These are phyloP conservation scores for Apocrypta bakeri DNA, from an alignment of 1,140 invertebrate species.

Conservation along the genomic window DNA sequence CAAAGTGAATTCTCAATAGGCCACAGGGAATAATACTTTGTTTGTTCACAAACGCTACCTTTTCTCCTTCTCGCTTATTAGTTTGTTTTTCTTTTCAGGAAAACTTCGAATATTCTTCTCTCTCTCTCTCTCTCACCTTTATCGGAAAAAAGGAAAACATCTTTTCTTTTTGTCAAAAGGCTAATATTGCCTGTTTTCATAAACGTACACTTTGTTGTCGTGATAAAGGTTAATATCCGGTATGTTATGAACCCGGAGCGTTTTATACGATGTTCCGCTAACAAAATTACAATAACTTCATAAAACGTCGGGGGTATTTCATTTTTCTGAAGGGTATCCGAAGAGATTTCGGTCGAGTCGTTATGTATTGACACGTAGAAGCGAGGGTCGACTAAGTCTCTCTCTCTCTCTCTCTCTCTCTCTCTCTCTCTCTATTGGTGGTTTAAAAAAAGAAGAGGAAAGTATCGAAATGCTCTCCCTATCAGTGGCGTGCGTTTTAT, in stretches of 20 bases:
- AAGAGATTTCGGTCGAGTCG: slow-evolving; percentile 1
- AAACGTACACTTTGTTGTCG: too few relatives aligned
- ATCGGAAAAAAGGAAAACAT: background rate
- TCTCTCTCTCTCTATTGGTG: background rate
- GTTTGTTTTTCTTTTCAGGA: background rate
- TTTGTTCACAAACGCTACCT: background rate
- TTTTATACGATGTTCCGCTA: background rate
- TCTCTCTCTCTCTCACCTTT: too few relatives aligned
- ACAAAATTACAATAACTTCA: background rate
- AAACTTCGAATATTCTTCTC: background rate
- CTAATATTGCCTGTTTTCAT: too few relatives aligned
- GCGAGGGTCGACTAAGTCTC: background rate
- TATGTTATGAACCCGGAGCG: too few relatives aligned
- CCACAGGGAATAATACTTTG: slow-evolving; percentile 11
- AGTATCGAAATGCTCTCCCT: slow-evolving; percentile 65
- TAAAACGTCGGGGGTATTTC: background rate
- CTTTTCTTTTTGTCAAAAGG: too few relatives aligned
- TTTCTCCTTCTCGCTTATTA: slow-evolving; percentile 33
- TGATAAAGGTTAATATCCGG: too few relatives aligned
- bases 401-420: too few relatives aligned
- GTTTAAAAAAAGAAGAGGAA: slow-evolving; percentile 53
- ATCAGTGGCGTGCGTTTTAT: slow-evolving; percentile 59
- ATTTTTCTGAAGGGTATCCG: background rate
- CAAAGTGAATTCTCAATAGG: background rate
- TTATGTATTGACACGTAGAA: slow-evolving; percentile 31